Conservation (phyloP, 1,140 invertebrate genomes). For the Schlechtendalia chinensis region DNA sequence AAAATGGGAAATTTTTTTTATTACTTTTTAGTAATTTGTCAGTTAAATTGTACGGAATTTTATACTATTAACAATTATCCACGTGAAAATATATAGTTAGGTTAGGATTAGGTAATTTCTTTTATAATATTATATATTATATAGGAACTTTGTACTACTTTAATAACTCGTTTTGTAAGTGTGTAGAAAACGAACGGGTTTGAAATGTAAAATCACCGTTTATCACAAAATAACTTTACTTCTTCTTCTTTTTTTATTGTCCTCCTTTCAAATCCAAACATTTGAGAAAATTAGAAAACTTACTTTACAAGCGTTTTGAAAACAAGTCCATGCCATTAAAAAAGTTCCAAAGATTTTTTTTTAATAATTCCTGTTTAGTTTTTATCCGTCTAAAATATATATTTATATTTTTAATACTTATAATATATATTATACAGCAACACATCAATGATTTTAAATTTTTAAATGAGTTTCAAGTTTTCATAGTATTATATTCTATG, state of each 20-base stretch:
- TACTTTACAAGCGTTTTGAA: conserved; percentile 7
- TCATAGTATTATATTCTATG: no score
- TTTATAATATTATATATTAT: neutral
- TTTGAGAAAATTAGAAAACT: conserved; percentile 36
- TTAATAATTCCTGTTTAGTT: conserved; percentile 7
- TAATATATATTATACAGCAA: no score
- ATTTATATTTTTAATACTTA: neutral
- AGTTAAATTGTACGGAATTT: no score
- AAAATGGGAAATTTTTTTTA: no score
- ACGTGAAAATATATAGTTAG: neutral
- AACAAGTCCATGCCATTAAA: conserved; percentile 13
- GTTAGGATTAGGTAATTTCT: no score
- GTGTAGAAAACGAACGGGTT: neutral
- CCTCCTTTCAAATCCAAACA: neutral
- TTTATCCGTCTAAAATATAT: neutral
- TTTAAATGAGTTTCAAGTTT: no score
- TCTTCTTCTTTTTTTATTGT: neutral
- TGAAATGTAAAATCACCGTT: conserved; percentile 1
- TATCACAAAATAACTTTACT: conserved; percentile 26
- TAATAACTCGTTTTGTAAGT: neutral
- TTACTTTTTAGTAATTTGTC: no score
- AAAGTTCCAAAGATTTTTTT: conserved; percentile 20
- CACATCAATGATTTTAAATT: no score
- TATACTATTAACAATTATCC: conserved; percentile 1
- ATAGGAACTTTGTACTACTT: conserved; percentile 15